Percentiles rank a stretch among this genome's conserved stretches.
These are phyloP conservation scores for Brachyhypopomus gauderio DNA, from an alignment of 2,113 vertebrate species.

Conservation along the genomic window DNA sequence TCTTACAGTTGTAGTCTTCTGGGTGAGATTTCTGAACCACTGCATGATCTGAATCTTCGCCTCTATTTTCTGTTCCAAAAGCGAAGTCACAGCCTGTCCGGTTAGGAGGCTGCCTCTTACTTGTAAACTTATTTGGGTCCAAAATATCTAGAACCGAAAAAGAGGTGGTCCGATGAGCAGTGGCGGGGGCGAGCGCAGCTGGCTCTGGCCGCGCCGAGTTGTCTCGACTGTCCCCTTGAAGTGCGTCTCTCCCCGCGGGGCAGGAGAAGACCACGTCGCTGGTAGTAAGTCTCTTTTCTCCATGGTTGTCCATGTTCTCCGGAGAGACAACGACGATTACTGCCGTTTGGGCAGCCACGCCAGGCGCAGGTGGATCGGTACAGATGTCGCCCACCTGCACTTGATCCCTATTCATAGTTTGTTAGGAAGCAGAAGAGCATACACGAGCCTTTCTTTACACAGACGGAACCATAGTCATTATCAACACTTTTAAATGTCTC, in stretches of 20 bases:
- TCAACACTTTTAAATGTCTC: neutral
- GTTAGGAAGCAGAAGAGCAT: neutral
- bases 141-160: conserved; percentile 98
- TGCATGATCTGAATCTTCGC: conserved; percentile 66
- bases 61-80: conserved; percentile 64
- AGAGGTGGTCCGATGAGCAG: conserved; percentile 87
- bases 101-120: conserved; percentile 75
- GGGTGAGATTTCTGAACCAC: conserved; percentile 67
- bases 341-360: conserved; percentile 64
- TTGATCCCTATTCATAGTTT: conserved; percentile 82
- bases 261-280: conserved; percentile 74
- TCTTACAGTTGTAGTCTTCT: conserved; percentile 79
- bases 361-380: conserved; percentile 64
- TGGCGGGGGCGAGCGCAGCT: conserved; percentile 67
- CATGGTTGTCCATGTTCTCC: conserved; percentile 72
- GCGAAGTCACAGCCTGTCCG: conserved; percentile 69
- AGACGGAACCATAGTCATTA: conserved; percentile 45
- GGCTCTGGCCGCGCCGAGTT: conserved; percentile 80
- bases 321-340: conserved; percentile 68
- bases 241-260: conserved; percentile 74
- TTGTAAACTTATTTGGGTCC: conserved; percentile 96
- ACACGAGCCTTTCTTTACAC: conserved; percentile 7
- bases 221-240: conserved; percentile 74
- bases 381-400: conserved; percentile 75
- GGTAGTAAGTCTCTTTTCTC: conserved; percentile 74